A percentile compares a stretch with the other conserved stretches of the same genome.
phyloP scores from a whole-genome alignment of 2,888 invertebrate species.

The Amphimallon solstitiale region DNA sequence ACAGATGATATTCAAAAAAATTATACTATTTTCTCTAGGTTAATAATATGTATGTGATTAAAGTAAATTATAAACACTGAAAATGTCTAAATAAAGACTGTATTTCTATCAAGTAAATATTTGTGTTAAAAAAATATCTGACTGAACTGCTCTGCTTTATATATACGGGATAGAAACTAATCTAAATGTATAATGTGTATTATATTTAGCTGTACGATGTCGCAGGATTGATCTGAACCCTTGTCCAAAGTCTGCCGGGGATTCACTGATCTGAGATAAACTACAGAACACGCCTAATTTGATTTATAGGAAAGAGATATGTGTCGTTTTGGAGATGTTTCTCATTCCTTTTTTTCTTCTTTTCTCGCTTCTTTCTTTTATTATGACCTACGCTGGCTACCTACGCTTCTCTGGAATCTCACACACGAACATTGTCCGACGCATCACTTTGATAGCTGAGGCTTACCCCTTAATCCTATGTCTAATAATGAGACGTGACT shows the following conservation, averaged over 20 bases:
- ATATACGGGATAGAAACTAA: constrained; percentile 12
- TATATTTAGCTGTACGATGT: constrained; percentile 30
- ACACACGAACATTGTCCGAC: neutral
- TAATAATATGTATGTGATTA: too few species aligned
- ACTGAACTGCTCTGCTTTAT: too few species aligned
- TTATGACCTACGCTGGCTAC: neutral
- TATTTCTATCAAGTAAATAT: too few species aligned
- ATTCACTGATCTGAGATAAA: constrained; percentile 20
- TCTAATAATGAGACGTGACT: constrained; percentile 17
- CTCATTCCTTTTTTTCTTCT: neutral
- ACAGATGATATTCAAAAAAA: too few species aligned
- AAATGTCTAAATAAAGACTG: too few species aligned
- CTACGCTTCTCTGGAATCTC: too few species aligned
- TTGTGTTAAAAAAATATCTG: too few species aligned
- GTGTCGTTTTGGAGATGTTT: neutral
- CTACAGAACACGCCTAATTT: constrained; percentile 30
- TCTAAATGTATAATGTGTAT: constrained; percentile 44
- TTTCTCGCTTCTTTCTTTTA: neutral
- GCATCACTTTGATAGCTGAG: neutral
- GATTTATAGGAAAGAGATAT: constrained; percentile 37
- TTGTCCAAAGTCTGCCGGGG: constrained; percentile 41
- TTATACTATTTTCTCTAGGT: too few species aligned
- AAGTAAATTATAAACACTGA: too few species aligned
- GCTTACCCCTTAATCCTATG: constrained; percentile 10
- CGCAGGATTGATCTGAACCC: constrained; percentile 43